Conservation (phyloP, 2,888 invertebrate genomes). For the Cynaeus angustus region DNA sequence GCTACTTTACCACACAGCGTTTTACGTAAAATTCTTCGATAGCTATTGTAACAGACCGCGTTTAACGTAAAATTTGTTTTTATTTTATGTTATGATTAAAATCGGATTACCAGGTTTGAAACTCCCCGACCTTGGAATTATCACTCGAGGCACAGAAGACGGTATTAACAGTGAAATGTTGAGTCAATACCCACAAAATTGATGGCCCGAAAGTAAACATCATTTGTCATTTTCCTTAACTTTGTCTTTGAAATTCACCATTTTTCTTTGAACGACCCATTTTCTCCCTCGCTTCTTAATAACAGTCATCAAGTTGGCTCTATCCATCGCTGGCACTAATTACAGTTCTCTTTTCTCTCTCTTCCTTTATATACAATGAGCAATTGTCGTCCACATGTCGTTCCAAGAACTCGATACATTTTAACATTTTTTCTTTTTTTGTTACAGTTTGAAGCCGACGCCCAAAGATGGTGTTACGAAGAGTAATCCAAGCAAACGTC, state of each 20-base stretch:
- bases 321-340: slow-evolving; percentile 25
- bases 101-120: no score
- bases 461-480: slow-evolving; percentile 96
- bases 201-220: slow-evolving; percentile 31
- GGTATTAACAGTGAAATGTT: no score
- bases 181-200: no score
- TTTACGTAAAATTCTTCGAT: no score
- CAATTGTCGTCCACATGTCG: slow-evolving; percentile 20
- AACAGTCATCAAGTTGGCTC: slow-evolving; percentile 29
- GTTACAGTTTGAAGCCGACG: slow-evolving; percentile 92
- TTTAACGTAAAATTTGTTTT: no score
- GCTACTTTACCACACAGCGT: no score
- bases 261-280: slow-evolving; percentile 8
- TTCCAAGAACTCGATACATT: slow-evolving; percentile 8
- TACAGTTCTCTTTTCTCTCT: slow-evolving; percentile 8
- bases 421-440: slow-evolving; percentile 39
- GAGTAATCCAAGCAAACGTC: slow-evolving; percentile 98
- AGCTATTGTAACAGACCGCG: no score
- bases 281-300: slow-evolving; percentile 27
- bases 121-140: neutral
- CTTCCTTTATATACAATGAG: slow-evolving; percentile 2
- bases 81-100: no score
- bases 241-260: neutral
- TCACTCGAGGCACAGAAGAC: neutral
- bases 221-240: slow-evolving; percentile 38